Base-by-base conservation (phyloP, 2,888 invertebrate species). In the Celastrina argiolus region DNA sequence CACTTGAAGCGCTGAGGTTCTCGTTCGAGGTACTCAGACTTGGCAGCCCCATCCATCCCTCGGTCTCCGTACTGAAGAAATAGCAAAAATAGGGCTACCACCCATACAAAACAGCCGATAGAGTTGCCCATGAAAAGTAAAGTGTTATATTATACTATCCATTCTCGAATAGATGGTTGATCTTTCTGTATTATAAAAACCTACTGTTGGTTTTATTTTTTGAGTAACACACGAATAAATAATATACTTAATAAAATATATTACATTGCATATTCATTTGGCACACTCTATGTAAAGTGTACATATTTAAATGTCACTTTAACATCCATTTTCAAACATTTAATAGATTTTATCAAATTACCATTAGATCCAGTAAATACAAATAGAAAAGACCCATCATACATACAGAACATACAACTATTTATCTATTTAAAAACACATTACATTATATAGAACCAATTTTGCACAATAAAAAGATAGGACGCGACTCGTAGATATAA, bases 21-120 rank as follows among this genome's bases (percentile, higher is more conserved):
- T 93, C 94, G 93, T 94, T 92, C 79, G 94, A 94, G 90, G 93
- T 91, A 85, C 86, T 85, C 79, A 91, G 87, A 79, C 84, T 78
- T 76, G 86, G 76, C 78, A 76, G 78, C 72, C 81, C 83, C 69
- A 77, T 76, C 86, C 87, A 87, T 68, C 81, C 81, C 75, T 87
- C 87, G 78, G 82, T 75, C 78, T 84, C 84, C 74, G 81, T 79
- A 81, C 78, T 75, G 79, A 75, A 81, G 79, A 82, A 76, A 82
- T 71, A 68, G 73, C 70, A 67, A 74, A 51, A 22, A 51, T 14
- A 51, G 51, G 22, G 51, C 22, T 22, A 51, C 51, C 14, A 51
- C 26, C 51, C 22, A 6, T 12, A 51, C 22, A 22, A 12, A 51
- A 22, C 10, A 51, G 4, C 51, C 45, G 7, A 3, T 22, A 51